phyloP scores from a whole-genome alignment of 2,113 vertebrate genomes.

The Oenanthe oenanthe region DNA sequence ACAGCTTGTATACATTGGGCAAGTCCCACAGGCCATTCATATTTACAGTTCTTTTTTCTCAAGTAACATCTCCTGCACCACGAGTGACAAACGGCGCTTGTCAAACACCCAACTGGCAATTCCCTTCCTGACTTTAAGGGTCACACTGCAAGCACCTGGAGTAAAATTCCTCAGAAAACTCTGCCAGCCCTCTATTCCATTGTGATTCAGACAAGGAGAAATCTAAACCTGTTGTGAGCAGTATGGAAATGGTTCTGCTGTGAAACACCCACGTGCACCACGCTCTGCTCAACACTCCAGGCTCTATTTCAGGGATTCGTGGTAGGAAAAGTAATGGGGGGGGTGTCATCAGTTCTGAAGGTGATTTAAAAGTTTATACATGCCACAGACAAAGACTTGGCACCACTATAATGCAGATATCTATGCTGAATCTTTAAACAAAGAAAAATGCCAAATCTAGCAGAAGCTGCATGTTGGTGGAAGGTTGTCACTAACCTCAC shows the following conservation, averaged over 20 bases:
- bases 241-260: neutral
- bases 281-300: neutral
- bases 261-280: neutral
- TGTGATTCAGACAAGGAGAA: neutral
- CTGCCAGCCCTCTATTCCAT: neutral
- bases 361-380: neutral
- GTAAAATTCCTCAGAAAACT: neutral
- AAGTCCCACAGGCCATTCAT: neutral
- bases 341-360: neutral
- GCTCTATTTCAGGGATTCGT: neutral
- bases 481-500: neutral
- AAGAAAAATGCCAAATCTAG: neutral
- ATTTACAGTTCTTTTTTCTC: constrained; percentile 12
- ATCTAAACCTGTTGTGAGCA: neutral
- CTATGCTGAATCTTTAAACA: neutral
- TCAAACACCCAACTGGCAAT: constrained; percentile 27
- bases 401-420: neutral
- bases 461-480: neutral
- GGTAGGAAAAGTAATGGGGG: neutral
- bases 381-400: neutral
- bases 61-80: neutral
- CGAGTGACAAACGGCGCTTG: neutral
- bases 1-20: neutral
- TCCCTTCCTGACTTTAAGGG: constrained; percentile 3
- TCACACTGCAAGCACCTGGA: neutral